Conservation (phyloP, 2,888 invertebrate genomes). For the Blera fallax region DNA sequence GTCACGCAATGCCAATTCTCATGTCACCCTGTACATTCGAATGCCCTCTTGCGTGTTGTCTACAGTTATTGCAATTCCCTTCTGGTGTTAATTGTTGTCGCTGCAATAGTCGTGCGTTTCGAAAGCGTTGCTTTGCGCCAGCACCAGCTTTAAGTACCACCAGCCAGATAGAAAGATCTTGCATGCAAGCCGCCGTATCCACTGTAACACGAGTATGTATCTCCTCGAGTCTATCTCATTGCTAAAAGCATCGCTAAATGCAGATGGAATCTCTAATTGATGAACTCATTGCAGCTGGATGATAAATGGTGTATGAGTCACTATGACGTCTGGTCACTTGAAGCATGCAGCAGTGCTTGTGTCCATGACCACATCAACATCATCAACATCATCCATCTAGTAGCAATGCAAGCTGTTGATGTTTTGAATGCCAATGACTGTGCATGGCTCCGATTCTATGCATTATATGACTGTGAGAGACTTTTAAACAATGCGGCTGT, state of each 20-base stretch:
- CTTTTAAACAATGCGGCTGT: constrained; percentile 30
- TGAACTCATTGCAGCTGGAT: constrained; percentile 39
- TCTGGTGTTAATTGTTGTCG: constrained; percentile 53
- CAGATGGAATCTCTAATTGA: constrained; percentile 65
- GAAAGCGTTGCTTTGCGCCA: constrained; percentile 43
- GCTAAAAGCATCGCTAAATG: constrained; percentile 24
- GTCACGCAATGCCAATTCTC: background rate
- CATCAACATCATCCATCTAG: constrained; percentile 47
- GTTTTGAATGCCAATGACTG: constrained; percentile 66
- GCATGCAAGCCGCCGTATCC: constrained; percentile 21
- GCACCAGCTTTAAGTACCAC: background rate
- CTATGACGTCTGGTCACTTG: constrained; percentile 51
- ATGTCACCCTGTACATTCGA: constrained; percentile 3
- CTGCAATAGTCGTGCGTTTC: constrained; percentile 28
- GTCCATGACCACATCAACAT: constrained; percentile 39
- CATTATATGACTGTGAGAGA: constrained; percentile 16
- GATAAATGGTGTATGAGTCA: constrained; percentile 51
- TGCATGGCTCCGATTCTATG: constrained; percentile 38
- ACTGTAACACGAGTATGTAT: background rate
- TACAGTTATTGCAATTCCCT: constrained; percentile 30
- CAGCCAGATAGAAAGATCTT: background rate
- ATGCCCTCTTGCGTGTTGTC: constrained; percentile 21
- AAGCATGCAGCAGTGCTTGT: constrained; percentile 6
- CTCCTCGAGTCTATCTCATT: background rate
- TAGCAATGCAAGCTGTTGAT: constrained; percentile 38